A percentile compares a stretch with the other conserved stretches of the same genome.
phyloP scores from a whole-genome alignment of 2,797 vertebrate species.

The Cossypha niveicapilla region DNA sequence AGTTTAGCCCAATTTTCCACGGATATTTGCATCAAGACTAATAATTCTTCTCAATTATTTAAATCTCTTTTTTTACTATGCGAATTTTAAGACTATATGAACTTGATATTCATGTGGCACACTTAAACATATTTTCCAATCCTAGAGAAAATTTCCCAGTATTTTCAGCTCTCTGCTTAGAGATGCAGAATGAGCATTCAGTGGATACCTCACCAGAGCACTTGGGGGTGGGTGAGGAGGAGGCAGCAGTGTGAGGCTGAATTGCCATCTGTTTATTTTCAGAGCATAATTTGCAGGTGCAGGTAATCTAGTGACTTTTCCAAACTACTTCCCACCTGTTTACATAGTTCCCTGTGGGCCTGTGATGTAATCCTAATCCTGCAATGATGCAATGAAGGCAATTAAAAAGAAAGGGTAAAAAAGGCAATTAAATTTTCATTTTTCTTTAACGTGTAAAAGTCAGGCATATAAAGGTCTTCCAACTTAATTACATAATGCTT shows the following conservation, averaged over 20 bases:
- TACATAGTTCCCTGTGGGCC: background rate
- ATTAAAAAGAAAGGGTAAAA: background rate
- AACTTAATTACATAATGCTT: background rate
- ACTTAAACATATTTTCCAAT: background rate
- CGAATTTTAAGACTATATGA: background rate
- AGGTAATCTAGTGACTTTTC: background rate
- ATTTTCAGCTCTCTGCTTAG: background rate
- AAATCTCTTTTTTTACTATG: background rate
- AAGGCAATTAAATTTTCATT: background rate
- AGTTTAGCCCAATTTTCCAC: background rate
- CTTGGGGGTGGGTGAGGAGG: accelerated
- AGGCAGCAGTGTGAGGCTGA: background rate
- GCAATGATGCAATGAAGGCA: background rate
- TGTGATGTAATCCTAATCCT: background rate
- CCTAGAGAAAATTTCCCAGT: background rate
- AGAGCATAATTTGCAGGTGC: background rate
- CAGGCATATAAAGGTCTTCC: background rate
- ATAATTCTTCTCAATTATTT: background rate
- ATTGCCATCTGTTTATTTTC: slow-evolving; percentile 2
- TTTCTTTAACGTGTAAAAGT: background rate
- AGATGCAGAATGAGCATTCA: background rate
- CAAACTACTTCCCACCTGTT: background rate
- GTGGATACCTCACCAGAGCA: background rate
- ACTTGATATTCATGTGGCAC: background rate
- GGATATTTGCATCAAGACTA: background rate